Base-by-base conservation (phyloP, 2,888 invertebrate genomes). In the Cheilosia vernalis region DNA sequence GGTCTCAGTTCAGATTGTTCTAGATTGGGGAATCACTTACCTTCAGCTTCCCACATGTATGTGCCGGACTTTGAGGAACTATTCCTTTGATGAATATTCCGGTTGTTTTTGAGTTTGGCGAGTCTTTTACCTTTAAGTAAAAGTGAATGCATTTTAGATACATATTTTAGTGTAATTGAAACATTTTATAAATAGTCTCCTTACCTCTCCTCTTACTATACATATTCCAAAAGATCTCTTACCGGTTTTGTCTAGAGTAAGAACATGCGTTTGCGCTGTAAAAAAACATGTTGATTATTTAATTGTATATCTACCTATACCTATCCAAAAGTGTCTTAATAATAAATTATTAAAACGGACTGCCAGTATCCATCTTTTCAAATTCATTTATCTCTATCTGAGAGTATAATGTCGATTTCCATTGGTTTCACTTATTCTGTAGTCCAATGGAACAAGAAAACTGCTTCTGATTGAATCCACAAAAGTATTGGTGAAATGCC, bases 81-180 rank as follows among this genome's bases (percentile, higher is more conserved):
- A 99, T 98, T 89, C 98, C 98, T 92, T 99, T 99, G 90, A 99
- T 98, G 92, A 99, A 99, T 90, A 99, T 99, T 6, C 99, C 99
- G 76, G 98, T 96, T 88, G 98, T 95, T 70, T 96, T 91, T 55
- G 91, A 89, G 76, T 90, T 90, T 13, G 92, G 95, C 87, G 95
- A 95, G 87, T 95, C 94, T 73, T 95, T 92, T 19, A 91, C 91
- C 90, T 90, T 15, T 0, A 21, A 42, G 21, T 21, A 21, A 21
- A 7, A 37, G 21, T 19, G 3, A 9, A 10, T 49, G 13, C 13
- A 37, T 37, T 37, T 37, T 4, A 37, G 10, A 13, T 37, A 37
- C 13, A 37, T 4, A 21, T 9, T 21, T 49, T 21, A 60, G 17
- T n/a, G 40, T 10, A 30, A n/a, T 4, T 51, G 17, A 19, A 58